A percentile compares a stretch with the other conserved stretches of the same genome.
These are phyloP conservation scores for Chelonia mydas DNA, from an alignment of 2,797 vertebrate species.

Conservation along the genomic window DNA sequence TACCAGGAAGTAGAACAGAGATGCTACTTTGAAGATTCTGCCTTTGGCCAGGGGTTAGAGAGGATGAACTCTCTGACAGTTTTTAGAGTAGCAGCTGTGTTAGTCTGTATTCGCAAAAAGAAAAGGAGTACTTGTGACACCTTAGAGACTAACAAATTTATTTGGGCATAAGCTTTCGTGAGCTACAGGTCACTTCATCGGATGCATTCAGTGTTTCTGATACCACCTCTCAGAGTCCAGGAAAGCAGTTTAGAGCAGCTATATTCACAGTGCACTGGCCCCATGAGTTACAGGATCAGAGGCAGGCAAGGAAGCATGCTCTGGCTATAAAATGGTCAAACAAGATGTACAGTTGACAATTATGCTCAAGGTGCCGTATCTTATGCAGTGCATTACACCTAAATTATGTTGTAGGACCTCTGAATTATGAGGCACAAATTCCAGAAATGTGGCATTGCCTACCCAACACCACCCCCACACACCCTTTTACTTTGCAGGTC, in stretches of 20 bases:
- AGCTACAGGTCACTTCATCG: too few species aligned
- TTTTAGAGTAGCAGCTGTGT: too few species aligned
- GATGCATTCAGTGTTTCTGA: neutral
- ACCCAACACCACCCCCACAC: too few species aligned
- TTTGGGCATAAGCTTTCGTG: too few species aligned
- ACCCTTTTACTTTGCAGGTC: neutral
- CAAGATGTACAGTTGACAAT: neutral
- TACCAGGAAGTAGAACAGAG: neutral
- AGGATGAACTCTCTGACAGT: neutral
- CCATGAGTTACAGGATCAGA: neutral
- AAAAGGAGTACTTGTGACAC: too few species aligned
- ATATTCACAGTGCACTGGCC: neutral
- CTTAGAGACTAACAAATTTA: too few species aligned
- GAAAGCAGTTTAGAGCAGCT: neutral
- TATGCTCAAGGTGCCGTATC: neutral
- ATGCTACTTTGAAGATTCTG: neutral
- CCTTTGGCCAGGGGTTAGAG: neutral
- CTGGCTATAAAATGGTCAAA: neutral
- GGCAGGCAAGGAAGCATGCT: neutral
- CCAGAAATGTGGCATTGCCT: neutral
- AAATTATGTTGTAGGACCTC: neutral
- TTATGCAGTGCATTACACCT: neutral
- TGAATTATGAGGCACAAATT: constrained; percentile 11
- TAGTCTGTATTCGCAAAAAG: too few species aligned
- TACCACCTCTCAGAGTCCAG: neutral